Conservation (phyloP, 2,113 vertebrate genomes). For the Nettapus auritus region DNA sequence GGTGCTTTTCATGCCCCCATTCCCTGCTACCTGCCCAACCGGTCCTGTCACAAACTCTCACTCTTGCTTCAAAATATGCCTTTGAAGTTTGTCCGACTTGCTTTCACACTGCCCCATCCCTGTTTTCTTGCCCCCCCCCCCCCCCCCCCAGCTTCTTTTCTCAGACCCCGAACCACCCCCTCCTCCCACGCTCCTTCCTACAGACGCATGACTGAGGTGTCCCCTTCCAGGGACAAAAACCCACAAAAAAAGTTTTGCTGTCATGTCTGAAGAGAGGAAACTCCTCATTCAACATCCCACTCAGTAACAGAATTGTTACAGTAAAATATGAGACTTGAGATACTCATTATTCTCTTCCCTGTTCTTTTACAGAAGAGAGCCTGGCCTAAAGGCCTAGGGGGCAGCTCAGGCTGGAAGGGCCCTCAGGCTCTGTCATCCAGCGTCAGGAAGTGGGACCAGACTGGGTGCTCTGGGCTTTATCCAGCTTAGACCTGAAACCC, state of each 20-base stretch:
- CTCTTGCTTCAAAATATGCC: background rate
- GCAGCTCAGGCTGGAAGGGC: background rate
- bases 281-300: accelerated
- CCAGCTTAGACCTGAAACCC: background rate
- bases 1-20: background rate
- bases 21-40: background rate
- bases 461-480: background rate
- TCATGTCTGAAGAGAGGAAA: background rate
- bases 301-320: background rate
- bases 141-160: background rate
- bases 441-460: background rate
- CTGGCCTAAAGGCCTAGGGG: background rate
- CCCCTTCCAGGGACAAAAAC: background rate
- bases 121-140: background rate
- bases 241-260: background rate
- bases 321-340: background rate
- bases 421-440: background rate
- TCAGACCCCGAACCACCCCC: background rate
- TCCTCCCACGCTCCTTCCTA: background rate
- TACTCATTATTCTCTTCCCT: background rate
- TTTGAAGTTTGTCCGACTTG: background rate
- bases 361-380: background rate
- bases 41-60: accelerated
- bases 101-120: background rate
- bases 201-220: background rate